Base-by-base conservation (phyloP, 2,797 vertebrate genomes). In the Chanos chanos region DNA sequence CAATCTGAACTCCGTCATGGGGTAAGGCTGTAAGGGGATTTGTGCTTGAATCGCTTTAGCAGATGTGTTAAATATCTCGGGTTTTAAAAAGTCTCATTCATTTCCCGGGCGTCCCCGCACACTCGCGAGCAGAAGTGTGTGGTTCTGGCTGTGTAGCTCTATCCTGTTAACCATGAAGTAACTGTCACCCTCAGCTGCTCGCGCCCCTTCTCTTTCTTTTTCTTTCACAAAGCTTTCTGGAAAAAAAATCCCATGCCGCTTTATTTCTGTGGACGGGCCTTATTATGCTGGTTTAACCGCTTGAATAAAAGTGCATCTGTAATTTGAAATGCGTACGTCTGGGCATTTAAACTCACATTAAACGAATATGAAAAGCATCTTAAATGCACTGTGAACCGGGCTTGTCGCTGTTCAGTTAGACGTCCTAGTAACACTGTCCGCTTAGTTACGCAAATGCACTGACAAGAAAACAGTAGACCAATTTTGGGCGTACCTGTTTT, bases 131-230 rank as follows among this genome's bases (percentile, higher is more conserved):
- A 90, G 89, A 93, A 94, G 94, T 92, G 94, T 94, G 93, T 86
- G 81, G 83, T 80, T 79, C 71, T 78, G 58, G 80, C 86, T 87
- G 85, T 81, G 90, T 82, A 58, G 76, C 79, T 85, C 74, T 96
- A 97, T 97, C 94, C 93, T 91, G 94, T 97, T 97, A 96, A 94
- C 92, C 94, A 93, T 97, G 94, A 95, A 95, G 91, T 93, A 91
- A 93, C 93, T 93, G 94, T 94, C 94, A 94, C 92, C 92, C 91
- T 97, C 94, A 94, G 94, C 94, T 98, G 94, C 92, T 89, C 74
- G 78, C 78, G 77, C 73, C 80, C 79, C 80, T 80, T 80, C 84
- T 87, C 89, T 84, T 83, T 86, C 73, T 68, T 85, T 90, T 86
- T 83, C 85, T 83, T 85, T 87, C 90, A 91, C 89, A 88, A 89